These are phyloP conservation scores for Spatulosminthurus flaviceps DNA, from an alignment of 2,888 invertebrate species.

Conservation along the genomic window DNA sequence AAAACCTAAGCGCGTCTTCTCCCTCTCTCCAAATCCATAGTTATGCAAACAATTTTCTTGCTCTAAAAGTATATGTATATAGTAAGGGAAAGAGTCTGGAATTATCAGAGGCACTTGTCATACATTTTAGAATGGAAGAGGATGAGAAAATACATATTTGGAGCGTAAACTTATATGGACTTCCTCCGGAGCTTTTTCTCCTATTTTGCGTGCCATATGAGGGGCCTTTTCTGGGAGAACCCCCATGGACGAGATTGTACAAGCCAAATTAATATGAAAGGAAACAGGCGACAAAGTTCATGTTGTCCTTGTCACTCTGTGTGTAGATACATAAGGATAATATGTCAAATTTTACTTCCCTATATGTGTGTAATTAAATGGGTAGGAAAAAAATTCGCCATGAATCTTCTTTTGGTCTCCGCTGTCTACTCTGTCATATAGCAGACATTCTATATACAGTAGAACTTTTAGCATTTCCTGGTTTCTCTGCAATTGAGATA, in stretches of 20 bases:
- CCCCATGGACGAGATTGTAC: too few relatives aligned
- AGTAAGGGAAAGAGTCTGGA: too few relatives aligned
- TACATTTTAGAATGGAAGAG: too few relatives aligned
- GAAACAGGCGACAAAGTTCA: neutral
- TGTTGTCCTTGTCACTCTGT: neutral
- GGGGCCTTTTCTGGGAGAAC: too few relatives aligned
- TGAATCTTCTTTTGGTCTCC: neutral
- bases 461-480: neutral
- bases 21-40: neutral
- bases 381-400: neutral
- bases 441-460: too few relatives aligned
- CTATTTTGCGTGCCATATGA: too few relatives aligned
- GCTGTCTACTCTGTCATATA: too few relatives aligned
- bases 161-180: too few relatives aligned
- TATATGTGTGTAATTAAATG: neutral
- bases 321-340: neutral
- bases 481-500: neutral
- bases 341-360: neutral
- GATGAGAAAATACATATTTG: too few relatives aligned
- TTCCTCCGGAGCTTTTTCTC: too few relatives aligned
- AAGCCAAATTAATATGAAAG: neutral
- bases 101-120: neutral
- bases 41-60: neutral
- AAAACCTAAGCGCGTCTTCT: neutral
- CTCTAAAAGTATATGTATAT: neutral